Conservation (phyloP, 2,888 invertebrate genomes). For the Ornithoptera alexandrae region DNA sequence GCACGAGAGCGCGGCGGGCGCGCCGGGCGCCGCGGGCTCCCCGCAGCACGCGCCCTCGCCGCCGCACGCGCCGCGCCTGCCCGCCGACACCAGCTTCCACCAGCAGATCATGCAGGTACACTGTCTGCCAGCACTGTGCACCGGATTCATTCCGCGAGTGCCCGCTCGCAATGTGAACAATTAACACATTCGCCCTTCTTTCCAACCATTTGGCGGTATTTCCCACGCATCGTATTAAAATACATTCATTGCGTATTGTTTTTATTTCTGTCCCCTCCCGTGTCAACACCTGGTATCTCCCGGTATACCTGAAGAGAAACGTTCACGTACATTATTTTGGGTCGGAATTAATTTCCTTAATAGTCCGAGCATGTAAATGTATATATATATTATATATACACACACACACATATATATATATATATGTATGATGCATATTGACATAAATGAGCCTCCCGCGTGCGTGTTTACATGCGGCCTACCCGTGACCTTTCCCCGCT, state of each 20-base stretch:
- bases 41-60: slow-evolving; percentile 77
- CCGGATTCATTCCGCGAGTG: neutral
- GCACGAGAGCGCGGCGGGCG: slow-evolving; percentile 68
- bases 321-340: neutral
- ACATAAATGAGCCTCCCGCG: neutral
- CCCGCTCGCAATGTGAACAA: neutral
- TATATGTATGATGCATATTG: no score
- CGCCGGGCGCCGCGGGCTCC: slow-evolving; percentile 64
- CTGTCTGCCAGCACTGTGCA: neutral
- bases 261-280: neutral
- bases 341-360: no score
- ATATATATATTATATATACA: no score
- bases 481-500: slow-evolving; percentile 66
- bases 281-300: neutral
- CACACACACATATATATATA: no score
- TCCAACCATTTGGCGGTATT: no score
- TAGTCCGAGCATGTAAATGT: no score
- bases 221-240: no score
- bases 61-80: slow-evolving; percentile 74
- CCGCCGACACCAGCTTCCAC: slow-evolving; percentile 81
- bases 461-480: slow-evolving; percentile 1
- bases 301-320: neutral
- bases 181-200: no score
- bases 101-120: slow-evolving; percentile 85
- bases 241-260: no score